Conservation (phyloP, 1,140 invertebrate genomes). For the Pseudachorutes palmiensis region DNA sequence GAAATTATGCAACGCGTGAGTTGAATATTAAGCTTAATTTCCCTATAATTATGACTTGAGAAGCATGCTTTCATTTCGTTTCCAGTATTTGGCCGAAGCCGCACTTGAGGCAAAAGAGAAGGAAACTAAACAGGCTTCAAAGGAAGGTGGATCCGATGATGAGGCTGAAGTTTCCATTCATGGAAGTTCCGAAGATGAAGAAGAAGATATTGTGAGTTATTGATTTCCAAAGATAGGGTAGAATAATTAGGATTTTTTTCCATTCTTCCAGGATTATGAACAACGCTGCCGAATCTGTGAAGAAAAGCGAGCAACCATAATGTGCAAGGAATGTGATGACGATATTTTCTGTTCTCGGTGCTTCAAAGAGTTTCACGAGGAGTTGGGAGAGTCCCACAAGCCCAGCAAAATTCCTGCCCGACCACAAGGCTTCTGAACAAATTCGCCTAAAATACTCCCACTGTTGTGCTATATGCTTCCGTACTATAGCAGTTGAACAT, state of each 20-base stretch:
- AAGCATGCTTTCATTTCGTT: too few species aligned
- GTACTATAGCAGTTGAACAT: too few species aligned
- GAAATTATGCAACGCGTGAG: slow-evolving; percentile 9
- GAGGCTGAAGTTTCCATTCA: neutral
- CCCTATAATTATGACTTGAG: too few species aligned
- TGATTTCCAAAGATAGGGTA: neutral
- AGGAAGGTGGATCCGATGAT: slow-evolving; percentile 4
- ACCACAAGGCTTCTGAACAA: neutral
- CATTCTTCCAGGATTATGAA: slow-evolving; percentile 24
- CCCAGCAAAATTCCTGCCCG: neutral
- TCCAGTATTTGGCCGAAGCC: slow-evolving; percentile 26
- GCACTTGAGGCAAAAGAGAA: slow-evolving; percentile 12
- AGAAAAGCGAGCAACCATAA: slow-evolving; percentile 28
- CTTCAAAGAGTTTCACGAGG: slow-evolving; percentile 34
- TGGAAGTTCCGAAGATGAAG: slow-evolving; percentile 11
- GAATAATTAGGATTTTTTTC: slow-evolving; percentile 1
- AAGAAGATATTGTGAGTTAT: slow-evolving; percentile 16
- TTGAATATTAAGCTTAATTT: too few species aligned
- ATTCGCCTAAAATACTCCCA: neutral
- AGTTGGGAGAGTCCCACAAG: slow-evolving; percentile 33
- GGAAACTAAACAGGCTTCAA: too few species aligned
- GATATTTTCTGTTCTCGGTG: slow-evolving; percentile 32
- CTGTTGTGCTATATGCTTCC: too few species aligned
- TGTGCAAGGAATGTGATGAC: slow-evolving; percentile 32
- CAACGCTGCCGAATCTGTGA: slow-evolving; percentile 31